A percentile compares a stretch with the other conserved stretches of the same genome.
Evolutionary conservation across 2,113 vertebrate species (phyloP).

Genomic region (Trogon surrucura): DNA sequence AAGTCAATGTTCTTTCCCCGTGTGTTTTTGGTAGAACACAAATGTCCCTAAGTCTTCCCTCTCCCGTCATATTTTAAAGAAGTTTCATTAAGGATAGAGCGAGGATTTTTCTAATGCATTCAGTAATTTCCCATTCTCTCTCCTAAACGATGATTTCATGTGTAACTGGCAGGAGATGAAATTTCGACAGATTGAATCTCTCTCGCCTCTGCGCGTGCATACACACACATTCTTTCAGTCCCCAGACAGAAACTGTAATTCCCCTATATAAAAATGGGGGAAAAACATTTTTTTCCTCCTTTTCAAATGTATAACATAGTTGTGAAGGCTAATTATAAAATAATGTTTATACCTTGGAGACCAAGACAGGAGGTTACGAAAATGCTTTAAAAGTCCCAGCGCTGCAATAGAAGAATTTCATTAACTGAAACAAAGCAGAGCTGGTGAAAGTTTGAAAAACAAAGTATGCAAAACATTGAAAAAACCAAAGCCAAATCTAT

Average conservation of each 20-base stretch:
- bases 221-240: slow-evolving; percentile 67
- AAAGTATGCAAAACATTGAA: slow-evolving; percentile 69
- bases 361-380: slow-evolving; percentile 74
- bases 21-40: slow-evolving; percentile 1
- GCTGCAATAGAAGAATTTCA: slow-evolving; percentile 80
- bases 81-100: slow-evolving; percentile 69
- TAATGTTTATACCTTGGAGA: slow-evolving; percentile 83
- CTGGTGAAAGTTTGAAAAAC: slow-evolving; percentile 77
- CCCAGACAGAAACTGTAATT: slow-evolving; percentile 77
- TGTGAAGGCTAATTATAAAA: slow-evolving; percentile 86
- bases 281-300: slow-evolving; percentile 71
- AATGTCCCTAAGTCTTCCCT: slow-evolving; percentile 29
- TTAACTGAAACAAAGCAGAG: slow-evolving; percentile 81
- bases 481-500: slow-evolving; percentile 60
- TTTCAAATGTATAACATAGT: slow-evolving; percentile 80
- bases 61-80: slow-evolving; percentile 50
- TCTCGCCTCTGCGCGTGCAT: slow-evolving; percentile 14
- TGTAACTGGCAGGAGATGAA: slow-evolving; percentile 74
- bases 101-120: slow-evolving; percentile 59
- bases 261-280: slow-evolving; percentile 73
- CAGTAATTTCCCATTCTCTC: slow-evolving; percentile 52
- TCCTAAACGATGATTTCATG: slow-evolving; percentile 66
- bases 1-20: slow-evolving; percentile 7
- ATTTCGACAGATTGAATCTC: slow-evolving; percentile 72
- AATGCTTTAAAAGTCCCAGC: slow-evolving; percentile 81